A percentile compares a stretch with the other conserved stretches of the same genome.
phyloP scores from a whole-genome alignment of 2,888 invertebrate genomes.

The Platerodrilus igneus region DNA sequence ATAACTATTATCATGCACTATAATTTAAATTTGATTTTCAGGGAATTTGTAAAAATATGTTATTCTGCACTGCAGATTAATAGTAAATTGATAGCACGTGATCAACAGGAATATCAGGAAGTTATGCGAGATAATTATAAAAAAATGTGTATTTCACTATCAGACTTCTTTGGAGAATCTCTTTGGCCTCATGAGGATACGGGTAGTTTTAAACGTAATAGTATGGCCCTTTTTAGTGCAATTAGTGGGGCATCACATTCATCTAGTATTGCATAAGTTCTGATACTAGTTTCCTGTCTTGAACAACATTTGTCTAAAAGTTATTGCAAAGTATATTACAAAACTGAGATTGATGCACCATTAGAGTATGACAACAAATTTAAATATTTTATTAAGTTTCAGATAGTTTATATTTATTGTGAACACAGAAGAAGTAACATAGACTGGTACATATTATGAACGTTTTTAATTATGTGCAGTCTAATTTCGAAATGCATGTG shows the following conservation, averaged over 20 bases:
- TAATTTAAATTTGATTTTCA: slow-evolving; percentile 47
- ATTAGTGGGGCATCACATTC: slow-evolving; percentile 77
- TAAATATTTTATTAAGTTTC: no score
- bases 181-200: slow-evolving; percentile 60
- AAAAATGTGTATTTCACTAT: slow-evolving; percentile 75
- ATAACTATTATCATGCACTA: background rate
- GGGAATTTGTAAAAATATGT: slow-evolving; percentile 87
- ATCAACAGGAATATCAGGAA: slow-evolving; percentile 90
- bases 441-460: no score
- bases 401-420: no score
- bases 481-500: no score
- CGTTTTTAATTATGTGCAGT: no score
- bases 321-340: no score
- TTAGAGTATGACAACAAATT: no score
- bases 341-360: no score
- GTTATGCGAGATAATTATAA: slow-evolving; percentile 81
- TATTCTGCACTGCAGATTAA: slow-evolving; percentile 87
- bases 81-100: slow-evolving; percentile 78
- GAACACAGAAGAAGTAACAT: no score
- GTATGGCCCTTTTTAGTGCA: slow-evolving; percentile 70
- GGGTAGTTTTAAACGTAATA: slow-evolving; percentile 67
- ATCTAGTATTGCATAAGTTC: slow-evolving; percentile 71
- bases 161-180: slow-evolving; percentile 69
- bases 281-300: no score
- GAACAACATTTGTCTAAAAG: no score